phyloP scores from a whole-genome alignment of 1,140 invertebrate genomes.

The Microplitis demolitor region DNA sequence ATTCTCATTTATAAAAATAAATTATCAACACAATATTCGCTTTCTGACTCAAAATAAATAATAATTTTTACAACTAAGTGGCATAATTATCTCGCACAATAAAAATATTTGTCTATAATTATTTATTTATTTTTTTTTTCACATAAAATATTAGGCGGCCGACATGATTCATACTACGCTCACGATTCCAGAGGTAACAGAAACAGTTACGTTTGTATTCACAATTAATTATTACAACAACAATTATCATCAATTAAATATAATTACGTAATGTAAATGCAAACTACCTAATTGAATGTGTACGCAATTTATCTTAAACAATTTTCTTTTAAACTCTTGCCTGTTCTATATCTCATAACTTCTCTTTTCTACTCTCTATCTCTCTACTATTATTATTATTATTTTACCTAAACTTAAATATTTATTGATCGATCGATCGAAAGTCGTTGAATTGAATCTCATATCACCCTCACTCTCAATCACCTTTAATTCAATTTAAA shows the following conservation, averaged over 20 bases:
- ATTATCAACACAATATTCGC: too few species aligned
- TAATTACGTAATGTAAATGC: background rate
- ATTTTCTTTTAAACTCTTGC: background rate
- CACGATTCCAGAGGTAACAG: conserved; percentile 52
- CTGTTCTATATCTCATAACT: background rate
- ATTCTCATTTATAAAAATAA: too few species aligned
- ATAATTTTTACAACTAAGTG: background rate
- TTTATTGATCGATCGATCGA: conserved; percentile 11
- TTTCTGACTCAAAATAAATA: background rate
- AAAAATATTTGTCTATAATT: background rate
- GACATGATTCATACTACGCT: conserved; percentile 49
- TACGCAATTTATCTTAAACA: background rate
- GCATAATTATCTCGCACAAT: background rate
- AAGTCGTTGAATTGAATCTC: conserved; percentile 11
- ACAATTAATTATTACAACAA: conserved; percentile 12
- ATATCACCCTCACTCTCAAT: background rate
- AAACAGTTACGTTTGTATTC: conserved; percentile 29
- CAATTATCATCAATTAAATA: background rate
- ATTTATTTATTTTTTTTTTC: conserved; percentile 8
- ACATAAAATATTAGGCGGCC: conserved; percentile 39
- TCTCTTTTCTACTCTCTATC: background rate
- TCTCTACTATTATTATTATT: background rate
- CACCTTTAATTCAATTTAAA: background rate
- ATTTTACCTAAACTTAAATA: background rate
- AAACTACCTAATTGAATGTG: background rate